phyloP scores from a whole-genome alignment of 2,113 vertebrate genomes.

The Xyrauchen texanus region DNA sequence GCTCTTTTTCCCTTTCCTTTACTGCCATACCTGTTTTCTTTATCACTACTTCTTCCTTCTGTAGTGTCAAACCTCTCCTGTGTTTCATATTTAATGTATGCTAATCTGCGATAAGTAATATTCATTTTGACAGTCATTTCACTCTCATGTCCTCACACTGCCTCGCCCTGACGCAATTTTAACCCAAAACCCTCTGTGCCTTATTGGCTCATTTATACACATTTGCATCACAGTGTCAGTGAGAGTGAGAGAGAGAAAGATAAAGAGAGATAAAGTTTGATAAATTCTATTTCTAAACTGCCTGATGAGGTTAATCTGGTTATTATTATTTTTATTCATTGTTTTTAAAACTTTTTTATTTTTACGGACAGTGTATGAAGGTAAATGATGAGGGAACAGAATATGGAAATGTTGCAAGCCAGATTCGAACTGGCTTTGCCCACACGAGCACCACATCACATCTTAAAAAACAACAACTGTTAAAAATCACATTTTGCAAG shows the following conservation, averaged over 20 bases:
- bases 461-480: no score
- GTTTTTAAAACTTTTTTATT: no score
- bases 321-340: no score
- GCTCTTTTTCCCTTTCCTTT: neutral
- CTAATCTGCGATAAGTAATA: constrained; percentile 40
- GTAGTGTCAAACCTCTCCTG: constrained; percentile 21
- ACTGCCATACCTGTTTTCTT: constrained; percentile 15
- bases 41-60: constrained; percentile 11
- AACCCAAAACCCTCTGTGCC: constrained; percentile 20
- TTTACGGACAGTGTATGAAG: no score
- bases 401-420: no score
- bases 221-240: constrained; percentile 25
- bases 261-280: no score
- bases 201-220: constrained; percentile 45
- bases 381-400: no score
- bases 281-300: no score
- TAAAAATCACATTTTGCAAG: no score
- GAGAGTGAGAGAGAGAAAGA: neutral
- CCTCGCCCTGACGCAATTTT: constrained; percentile 20
- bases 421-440: no score
- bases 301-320: no score
- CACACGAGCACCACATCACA: no score
- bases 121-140: constrained; percentile 34
- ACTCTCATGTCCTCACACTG: constrained; percentile 34
- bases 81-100: constrained; percentile 41